Evolutionary conservation across 2,113 vertebrate genomes (phyloP), one percentile per base, ranked within the genome.

Genomic region (Amazona vittata): DNA sequence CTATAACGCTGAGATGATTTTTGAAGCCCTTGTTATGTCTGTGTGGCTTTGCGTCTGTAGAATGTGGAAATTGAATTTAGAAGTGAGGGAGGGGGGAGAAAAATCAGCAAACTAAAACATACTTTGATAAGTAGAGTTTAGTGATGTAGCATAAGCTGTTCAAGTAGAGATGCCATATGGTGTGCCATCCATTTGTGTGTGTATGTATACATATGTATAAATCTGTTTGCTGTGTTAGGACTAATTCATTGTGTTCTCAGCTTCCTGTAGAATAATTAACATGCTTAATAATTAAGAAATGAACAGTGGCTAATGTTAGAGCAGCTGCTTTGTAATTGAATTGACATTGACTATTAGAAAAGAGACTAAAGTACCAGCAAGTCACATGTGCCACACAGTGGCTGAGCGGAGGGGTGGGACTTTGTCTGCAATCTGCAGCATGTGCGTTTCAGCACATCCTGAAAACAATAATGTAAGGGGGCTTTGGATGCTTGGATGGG

Each of bases 271-370:
- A 75, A 62, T 90, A 90, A 86, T 78, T 91, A 93, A 81, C 57
- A 64, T 20, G 33, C 41, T 47, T 50, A 50, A 50, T 50, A 50
- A 11, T 69, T 85, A 78, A 88, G 55, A 60, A 93, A 16, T n/a
- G 47, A 86, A 64, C 41, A 75, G 33, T 88, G 39, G 73, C 83
- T 95, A 57, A 79, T 82, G 74, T 91, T 91, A 96, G 44, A 87
- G 33, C 74, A 89, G 59, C 55, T 90, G 73, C 64, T 91, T 86
- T 81, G 69, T 91, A 39, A 60, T 53, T 92, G 33, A 49, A 52
- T 82, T 81, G 79, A 80, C 59, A 67, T 11, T 86, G 86, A 53
- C 39, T 86, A 49, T 82, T 79, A 52, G 55, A 84, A 92, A 92
- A 76, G 9, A 70, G 29, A 22, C 47, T 79, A 10, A 95, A 78